These are phyloP conservation scores for Mystacides longicornis DNA, from an alignment of 2,888 invertebrate genomes.

Conservation along the genomic window DNA sequence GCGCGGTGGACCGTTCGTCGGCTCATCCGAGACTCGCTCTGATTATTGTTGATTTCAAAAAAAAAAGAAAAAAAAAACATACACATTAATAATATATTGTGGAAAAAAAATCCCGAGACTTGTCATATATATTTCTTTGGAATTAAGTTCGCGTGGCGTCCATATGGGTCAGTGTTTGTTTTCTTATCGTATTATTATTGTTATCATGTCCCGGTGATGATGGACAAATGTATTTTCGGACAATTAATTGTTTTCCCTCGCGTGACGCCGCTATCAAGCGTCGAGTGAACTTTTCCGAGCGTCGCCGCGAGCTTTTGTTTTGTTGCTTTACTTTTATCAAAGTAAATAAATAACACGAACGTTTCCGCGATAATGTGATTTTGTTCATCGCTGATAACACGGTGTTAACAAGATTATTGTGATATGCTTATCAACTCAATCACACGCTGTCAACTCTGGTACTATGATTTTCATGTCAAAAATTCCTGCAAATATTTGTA, in stretches of 20 bases:
- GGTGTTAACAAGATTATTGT: too few species aligned
- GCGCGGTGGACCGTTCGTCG: conserved; percentile 20
- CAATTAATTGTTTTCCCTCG: conserved; percentile 15
- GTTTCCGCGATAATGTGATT: neutral
- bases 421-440: too few species aligned
- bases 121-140: too few species aligned
- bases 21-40: neutral
- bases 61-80: too few species aligned
- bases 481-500: too few species aligned
- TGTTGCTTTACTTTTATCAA: neutral
- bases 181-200: too few species aligned
- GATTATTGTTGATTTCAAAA: neutral
- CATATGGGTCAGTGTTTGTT: conserved; percentile 8
- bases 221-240: conserved; percentile 14
- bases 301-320: conserved; percentile 7
- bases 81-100: too few species aligned
- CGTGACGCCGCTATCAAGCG: conserved; percentile 18
- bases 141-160: conserved; percentile 2
- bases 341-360: neutral
- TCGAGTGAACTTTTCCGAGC: conserved; percentile 7
- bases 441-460: too few species aligned
- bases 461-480: too few species aligned
- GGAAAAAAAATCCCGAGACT: too few species aligned
- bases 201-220: neutral
- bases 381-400: neutral